Base-by-base conservation (phyloP, 2,797 vertebrate genomes). In the Galagoides demidoff region DNA sequence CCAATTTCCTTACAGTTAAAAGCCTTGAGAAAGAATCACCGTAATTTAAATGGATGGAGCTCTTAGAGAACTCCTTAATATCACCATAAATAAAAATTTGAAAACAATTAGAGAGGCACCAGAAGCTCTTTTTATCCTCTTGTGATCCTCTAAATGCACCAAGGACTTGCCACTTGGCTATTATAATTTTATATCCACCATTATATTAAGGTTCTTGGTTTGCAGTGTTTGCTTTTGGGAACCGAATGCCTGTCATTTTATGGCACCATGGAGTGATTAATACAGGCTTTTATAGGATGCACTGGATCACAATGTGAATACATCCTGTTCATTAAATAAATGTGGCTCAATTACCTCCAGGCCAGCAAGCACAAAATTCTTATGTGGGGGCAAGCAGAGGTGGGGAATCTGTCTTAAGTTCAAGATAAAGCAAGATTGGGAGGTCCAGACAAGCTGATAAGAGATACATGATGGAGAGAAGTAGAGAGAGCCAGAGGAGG, bases 1-100 rank as follows among this genome's bases (percentile, higher is more conserved):
- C 66, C 70, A 77, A 84, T 92, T 96, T 97, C 92, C 92, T 93
- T 49, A 70, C n/a, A 61, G 57, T 86, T 92, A 93, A 97, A 96
- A 96, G 91, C 90, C 89, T 94, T 94, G 76, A 93, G 89, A 90
- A 92, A 90, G 70, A 93, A 74, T 88, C 29, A 66, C 14, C 77
- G 39, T 95, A 74, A 85, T 95, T 95, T 94, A 92, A 91, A 63
- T 45, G 78, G 64, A 74, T 88, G 2, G 4, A 66, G 81, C 43
- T 89, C 88, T 93, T 85, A 90, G 71, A 78, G 66, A 93, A 77
- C 81, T 74, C 59, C 76, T 97, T 93, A 93, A 94, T 95, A 96
- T 92, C 85, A 96, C 93, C 92, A 96, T 95, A 95, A 96, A 97
- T 96, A 97, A 95, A 96, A 97, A 89, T 95, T 96, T 90, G 23